phyloP scores from a whole-genome alignment of 1,140 invertebrate genomes.

The Aphidius ervi region DNA sequence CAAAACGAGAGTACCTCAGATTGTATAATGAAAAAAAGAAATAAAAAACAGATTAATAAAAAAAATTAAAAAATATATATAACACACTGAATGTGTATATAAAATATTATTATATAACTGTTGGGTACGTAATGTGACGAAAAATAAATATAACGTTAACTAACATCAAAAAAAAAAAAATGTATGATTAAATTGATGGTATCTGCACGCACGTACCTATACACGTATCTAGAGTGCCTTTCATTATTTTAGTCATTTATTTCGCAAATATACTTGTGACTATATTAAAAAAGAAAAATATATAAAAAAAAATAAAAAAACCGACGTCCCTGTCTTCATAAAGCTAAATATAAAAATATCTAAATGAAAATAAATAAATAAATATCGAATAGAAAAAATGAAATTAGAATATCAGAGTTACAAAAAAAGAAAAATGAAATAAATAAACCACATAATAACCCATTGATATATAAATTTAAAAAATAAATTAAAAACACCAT shows the following conservation, averaged over 20 bases:
- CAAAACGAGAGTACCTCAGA: conserved; percentile 20
- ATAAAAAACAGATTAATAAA: not conserved
- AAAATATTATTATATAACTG: conserved; percentile 23
- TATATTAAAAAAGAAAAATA: not conserved
- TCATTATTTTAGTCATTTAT: conserved; percentile 29
- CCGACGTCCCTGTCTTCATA: conserved; percentile 22
- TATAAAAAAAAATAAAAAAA: conserved; percentile 6
- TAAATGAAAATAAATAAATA: conserved; percentile 6
- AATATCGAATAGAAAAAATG: conserved; percentile 9
- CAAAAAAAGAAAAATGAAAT: not conserved
- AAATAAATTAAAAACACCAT: too few relatives aligned
- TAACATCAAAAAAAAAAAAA: conserved; percentile 12
- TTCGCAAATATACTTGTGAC: not conserved
- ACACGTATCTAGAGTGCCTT: conserved; percentile 32
- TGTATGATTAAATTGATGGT: conserved; percentile 17
- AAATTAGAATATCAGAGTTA: conserved; percentile 4
- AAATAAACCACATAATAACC: too few relatives aligned
- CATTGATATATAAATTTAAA: too few relatives aligned
- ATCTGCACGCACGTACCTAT: conserved; percentile 28
- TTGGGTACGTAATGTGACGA: conserved; percentile 17
- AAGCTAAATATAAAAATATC: conserved; percentile 16
- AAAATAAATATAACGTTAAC: not conserved
- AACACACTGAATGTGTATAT: conserved; percentile 22
- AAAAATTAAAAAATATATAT: too few relatives aligned
- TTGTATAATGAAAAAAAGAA: conserved; percentile 21